phyloP scores from a whole-genome alignment of 2,888 invertebrate genomes.

The Agrotis exclamationis region DNA sequence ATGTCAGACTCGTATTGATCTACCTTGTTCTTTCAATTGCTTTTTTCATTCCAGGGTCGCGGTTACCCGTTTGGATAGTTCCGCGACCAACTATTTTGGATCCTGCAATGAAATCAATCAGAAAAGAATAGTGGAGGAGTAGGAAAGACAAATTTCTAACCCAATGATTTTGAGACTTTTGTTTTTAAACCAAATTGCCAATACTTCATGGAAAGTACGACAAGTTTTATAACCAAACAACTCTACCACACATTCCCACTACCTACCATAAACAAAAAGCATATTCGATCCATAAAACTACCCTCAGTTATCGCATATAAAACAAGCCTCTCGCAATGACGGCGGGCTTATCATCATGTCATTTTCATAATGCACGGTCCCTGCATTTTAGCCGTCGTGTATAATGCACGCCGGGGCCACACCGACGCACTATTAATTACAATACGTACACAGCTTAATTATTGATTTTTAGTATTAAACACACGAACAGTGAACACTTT shows the following conservation, averaged over 20 bases:
- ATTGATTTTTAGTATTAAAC: constrained; percentile 90
- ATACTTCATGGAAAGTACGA: too few relatives aligned
- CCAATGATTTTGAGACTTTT: too few relatives aligned
- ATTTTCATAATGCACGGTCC: constrained; percentile 66
- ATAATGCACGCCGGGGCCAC: constrained; percentile 79
- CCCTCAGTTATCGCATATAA: constrained; percentile 50
- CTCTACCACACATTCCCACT: neutral
- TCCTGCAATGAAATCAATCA: too few relatives aligned
- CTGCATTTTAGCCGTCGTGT: constrained; percentile 76
- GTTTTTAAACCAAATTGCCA: too few relatives aligned
- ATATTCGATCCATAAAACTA: constrained; percentile 26
- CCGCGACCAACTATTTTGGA: too few relatives aligned
- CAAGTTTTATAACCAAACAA: too few relatives aligned
- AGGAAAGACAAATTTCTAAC: too few relatives aligned
- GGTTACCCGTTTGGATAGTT: too few relatives aligned
- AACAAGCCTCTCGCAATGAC: constrained; percentile 68
- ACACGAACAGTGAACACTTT: constrained; percentile 77
- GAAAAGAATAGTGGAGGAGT: too few relatives aligned
- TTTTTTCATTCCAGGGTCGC: too few relatives aligned
- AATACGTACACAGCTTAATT: constrained; percentile 85
- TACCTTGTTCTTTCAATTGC: too few relatives aligned
- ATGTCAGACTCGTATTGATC: too few relatives aligned
- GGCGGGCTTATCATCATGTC: constrained; percentile 73
- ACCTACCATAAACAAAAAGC: constrained; percentile 19
- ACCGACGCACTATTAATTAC: constrained; percentile 86